Evolutionary conservation across 2,888 invertebrate genomes (phyloP), one percentile per base, ranked within the genome.

Genomic region (Metopia argyrocephala): DNA sequence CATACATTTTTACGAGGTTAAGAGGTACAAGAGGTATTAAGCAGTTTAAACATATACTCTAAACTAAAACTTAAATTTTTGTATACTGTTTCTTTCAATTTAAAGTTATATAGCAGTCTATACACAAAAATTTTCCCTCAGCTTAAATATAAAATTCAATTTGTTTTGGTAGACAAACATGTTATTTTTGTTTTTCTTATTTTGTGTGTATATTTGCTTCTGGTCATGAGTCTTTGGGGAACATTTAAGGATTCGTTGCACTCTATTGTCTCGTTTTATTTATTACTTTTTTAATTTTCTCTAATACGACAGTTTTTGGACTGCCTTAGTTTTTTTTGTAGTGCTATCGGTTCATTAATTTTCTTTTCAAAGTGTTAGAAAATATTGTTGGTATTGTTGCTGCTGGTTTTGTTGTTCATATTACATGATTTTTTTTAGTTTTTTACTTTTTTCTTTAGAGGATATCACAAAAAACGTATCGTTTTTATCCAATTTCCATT

Each of bases 321-420:
- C 38, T 38, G 56, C 7, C n/a, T 71, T 71, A 38, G 20, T 27
- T 70, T n/a, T n/a, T n/a, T n/a, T n/a, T n/a, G n/a, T n/a, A n/a
- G n/a, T n/a, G n/a, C n/a, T n/a, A n/a, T n/a, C n/a, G 59, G 23
- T 20, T 62, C 71, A 62, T 71, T 62, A 52, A 71, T 71, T 71
- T 38, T 54, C 20, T 7, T 38, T 27, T 45, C 25, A n/a, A 71
- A 61, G 48, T 50, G 23, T 61, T 23, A 5, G 21, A 31, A 28
- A 15, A 59, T 15, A 38, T 38, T 23, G 28, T 7, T 7, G 9
- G 28, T 3, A 31, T 28, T 18, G 20, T 59, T 69, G 21, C 12
- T 48, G 7, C 31, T 31, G n/a, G n/a, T n/a, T n/a, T n/a, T n/a
- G n/a, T n/a, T n/a, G n/a, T 57, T 57, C 28, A 21, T 38, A 61